phyloP scores from a whole-genome alignment of 2,888 invertebrate species.

The Drosophila setosimentum region DNA sequence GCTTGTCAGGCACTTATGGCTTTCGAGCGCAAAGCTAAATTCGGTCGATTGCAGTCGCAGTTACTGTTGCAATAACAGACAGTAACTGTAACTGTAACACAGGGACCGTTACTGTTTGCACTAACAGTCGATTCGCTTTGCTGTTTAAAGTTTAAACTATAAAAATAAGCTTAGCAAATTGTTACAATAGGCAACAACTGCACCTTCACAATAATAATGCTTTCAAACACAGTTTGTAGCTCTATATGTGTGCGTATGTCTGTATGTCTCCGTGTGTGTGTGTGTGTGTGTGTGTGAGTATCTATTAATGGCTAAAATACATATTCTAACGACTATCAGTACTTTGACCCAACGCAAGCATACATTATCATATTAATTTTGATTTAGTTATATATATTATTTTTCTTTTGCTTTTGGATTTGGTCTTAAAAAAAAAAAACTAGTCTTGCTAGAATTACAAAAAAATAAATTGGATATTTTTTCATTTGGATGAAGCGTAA shows the following conservation, averaged over 20 bases:
- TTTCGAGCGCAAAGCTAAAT: constrained; percentile 51
- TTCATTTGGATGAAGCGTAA: background rate
- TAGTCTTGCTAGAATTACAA: constrained; percentile 22
- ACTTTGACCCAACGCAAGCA: constrained; percentile 46
- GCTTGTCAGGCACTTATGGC: constrained; percentile 74
- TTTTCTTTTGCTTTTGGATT: constrained; percentile 11
- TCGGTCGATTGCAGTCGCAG: constrained; percentile 26
- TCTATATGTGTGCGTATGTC: constrained; percentile 2
- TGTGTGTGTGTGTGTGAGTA: constrained; percentile 8
- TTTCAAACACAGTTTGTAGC: constrained; percentile 28
- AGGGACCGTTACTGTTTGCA: constrained; percentile 5
- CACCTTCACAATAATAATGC: constrained; percentile 16
- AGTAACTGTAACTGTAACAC: background rate
- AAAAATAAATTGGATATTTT: constrained; percentile 2
- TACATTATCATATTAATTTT: constrained; percentile 10
- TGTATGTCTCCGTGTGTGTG: constrained; percentile 8
- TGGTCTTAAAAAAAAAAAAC: constrained; percentile 5
- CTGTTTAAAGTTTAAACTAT: constrained; percentile 36
- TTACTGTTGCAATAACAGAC: constrained; percentile 3
- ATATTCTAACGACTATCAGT: constrained; percentile 50
- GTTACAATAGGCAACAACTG: constrained; percentile 23
- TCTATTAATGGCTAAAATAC: constrained; percentile 29
- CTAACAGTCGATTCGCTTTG: constrained; percentile 31
- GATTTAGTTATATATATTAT: background rate
- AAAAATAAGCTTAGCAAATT: constrained; percentile 9